Evolutionary conservation across 2,888 invertebrate genomes (phyloP), one percentile per base, ranked within the genome.

Genomic region (Macrosiphum euphorbiae): DNA sequence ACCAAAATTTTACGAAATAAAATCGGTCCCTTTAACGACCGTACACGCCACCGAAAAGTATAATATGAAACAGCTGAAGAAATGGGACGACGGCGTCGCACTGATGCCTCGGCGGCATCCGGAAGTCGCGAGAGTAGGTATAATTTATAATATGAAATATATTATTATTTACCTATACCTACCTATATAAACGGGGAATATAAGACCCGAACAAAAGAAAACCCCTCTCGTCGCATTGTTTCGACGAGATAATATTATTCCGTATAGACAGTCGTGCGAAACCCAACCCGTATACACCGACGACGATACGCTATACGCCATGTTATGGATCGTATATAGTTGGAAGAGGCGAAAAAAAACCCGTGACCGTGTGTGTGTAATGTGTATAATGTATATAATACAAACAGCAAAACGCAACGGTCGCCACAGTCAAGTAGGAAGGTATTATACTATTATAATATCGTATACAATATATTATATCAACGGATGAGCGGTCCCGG

Each of bases 191-290:
- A n/a, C 52, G 26, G 24, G 28, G 61, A 28, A 88, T 35, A 88
- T 35, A 24, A 84, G 8, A 78, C 16, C 24, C 41, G 78, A 52
- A 91, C 91, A 84, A 91, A 91, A 85, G 90, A 78, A 90, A 90
- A 90, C 7, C 50, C 84, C 90, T 50, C 44, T 61, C 44, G 61
- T 90, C 90, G 50, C 90, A 52, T 91, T 84, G 52, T 84, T 84
- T 91, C 44, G 4, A 50, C 41, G 85, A 85, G 44, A 85, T 91
- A 91, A 85, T 85, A 84, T 85, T 84, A 91, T 84, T 52, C 91
- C 52, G 90, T 58, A 28, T 44, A 52, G 90, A 84, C 91, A 35
- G 67, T 78, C 78, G 90, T 90, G 84, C 91, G 55, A 84, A 55
- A 91, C 84, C 28, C 35, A 47, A 41, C 52, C 35, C 78, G 58